These are phyloP conservation scores for Phycodurus eques DNA, from an alignment of 2,113 vertebrate genomes.

Conservation along the genomic window DNA sequence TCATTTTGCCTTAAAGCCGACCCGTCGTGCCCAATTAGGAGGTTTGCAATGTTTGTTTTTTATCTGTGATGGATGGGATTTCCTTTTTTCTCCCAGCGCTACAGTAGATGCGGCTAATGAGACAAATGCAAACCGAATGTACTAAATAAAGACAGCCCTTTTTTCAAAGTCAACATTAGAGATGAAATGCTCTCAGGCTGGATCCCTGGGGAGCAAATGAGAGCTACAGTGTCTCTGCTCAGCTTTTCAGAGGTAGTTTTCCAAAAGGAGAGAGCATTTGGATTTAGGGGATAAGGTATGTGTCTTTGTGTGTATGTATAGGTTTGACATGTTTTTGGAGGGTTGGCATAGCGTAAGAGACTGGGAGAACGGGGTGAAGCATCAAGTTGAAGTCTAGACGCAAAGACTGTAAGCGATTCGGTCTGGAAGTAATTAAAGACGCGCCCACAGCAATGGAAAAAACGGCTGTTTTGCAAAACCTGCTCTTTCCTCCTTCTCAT, in stretches of 20 bases:
- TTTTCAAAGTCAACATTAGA: slow-evolving; percentile 47
- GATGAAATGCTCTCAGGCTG: slow-evolving; percentile 34
- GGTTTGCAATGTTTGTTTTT: slow-evolving; percentile 52
- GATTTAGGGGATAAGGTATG: slow-evolving; percentile 5
- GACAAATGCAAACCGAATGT: slow-evolving; percentile 22
- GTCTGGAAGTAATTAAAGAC: slow-evolving; percentile 74
- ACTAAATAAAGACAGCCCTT: slow-evolving; percentile 19
- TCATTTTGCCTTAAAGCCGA: slow-evolving; percentile 29
- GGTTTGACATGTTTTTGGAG: slow-evolving; percentile 10
- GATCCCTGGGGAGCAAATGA: slow-evolving; percentile 42
- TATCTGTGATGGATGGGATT: slow-evolving; percentile 17
- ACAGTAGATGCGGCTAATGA: slow-evolving; percentile 32
- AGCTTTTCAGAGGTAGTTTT: slow-evolving; percentile 39
- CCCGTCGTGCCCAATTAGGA: slow-evolving; percentile 51
- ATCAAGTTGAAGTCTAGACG: slow-evolving; percentile 44
- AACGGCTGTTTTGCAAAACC: slow-evolving; percentile 69
- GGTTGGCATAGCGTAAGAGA: slow-evolving; percentile 19
- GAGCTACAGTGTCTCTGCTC: slow-evolving; percentile 46
- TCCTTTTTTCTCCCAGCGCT: slow-evolving; percentile 14
- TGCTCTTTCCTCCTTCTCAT: slow-evolving; percentile 37
- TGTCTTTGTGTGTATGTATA: slow-evolving; percentile 1
- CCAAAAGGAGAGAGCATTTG: slow-evolving; percentile 33
- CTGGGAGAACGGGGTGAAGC: slow-evolving; percentile 18
- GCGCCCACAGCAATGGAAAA: slow-evolving; percentile 65
- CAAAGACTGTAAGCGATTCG: slow-evolving; percentile 31